These are phyloP conservation scores for Eupeodes corollae DNA, from an alignment of 1,140 invertebrate species.

Conservation along the genomic window DNA sequence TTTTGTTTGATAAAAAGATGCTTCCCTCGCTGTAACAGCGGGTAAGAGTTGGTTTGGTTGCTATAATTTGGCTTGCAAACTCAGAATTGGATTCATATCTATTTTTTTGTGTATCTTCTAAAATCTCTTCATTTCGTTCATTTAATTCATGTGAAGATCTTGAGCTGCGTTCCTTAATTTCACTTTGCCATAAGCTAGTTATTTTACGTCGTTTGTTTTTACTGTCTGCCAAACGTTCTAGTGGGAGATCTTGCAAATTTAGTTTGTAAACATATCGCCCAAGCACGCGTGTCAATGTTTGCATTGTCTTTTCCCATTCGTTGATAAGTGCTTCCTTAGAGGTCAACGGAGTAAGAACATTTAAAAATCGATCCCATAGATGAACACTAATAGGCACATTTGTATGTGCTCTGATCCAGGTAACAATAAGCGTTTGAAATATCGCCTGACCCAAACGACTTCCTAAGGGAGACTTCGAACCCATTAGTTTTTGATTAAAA, in stretches of 20 bases:
- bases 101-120: too few species aligned
- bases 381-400: conserved; percentile 80
- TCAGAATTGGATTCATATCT: too few species aligned
- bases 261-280: conserved; percentile 87
- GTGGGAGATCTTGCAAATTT: conserved; percentile 78
- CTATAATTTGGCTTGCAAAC: conserved; percentile 8
- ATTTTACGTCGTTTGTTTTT: conserved; percentile 58
- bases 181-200: conserved; percentile 37
- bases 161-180: too few species aligned
- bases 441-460: conserved; percentile 74
- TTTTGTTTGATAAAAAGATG: conserved; percentile 32
- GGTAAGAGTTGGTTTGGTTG: conserved; percentile 34
- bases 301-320: conserved; percentile 98
- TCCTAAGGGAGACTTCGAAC: conserved; percentile 37
- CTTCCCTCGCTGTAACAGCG: conserved; percentile 45
- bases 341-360: conserved; percentile 76
- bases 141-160: too few species aligned
- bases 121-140: too few species aligned
- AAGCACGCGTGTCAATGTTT: conserved; percentile 83
- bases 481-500: conserved; percentile 64
- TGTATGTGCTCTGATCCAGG: conserved; percentile 95
- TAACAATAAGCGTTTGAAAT: conserved; percentile 92
- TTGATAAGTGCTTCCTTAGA: conserved; percentile 91
- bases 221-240: conserved; percentile 74
- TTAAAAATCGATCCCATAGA: conserved; percentile 90